These are phyloP conservation scores for Thereva nobilitata DNA, from an alignment of 2,888 invertebrate genomes.

Conservation along the genomic window DNA sequence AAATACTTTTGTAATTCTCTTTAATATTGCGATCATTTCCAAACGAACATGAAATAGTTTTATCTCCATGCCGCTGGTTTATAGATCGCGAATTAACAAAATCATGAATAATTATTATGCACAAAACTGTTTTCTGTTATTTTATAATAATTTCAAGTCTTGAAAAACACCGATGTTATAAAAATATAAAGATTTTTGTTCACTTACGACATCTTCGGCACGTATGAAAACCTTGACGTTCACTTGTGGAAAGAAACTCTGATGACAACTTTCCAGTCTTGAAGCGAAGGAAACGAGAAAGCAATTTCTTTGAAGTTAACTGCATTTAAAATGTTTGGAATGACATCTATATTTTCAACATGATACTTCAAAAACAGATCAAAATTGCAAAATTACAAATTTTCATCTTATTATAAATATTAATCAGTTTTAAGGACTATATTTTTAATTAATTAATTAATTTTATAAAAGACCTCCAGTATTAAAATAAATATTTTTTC, in stretches of 20 bases:
- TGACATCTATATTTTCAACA: conserved; percentile 2
- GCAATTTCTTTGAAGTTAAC: neutral
- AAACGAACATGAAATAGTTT: conserved; percentile 52
- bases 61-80: conserved; percentile 55
- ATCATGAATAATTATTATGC: neutral
- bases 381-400: neutral
- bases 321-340: neutral
- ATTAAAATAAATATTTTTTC: too few species aligned
- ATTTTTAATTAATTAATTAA: too few species aligned
- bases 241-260: conserved; percentile 9
- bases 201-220: conserved; percentile 26
- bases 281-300: too few species aligned
- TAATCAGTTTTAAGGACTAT: too few species aligned
- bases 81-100: conserved; percentile 48
- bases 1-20: conserved; percentile 43
- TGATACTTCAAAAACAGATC: neutral
- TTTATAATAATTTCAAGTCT: neutral
- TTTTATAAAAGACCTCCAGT: too few species aligned
- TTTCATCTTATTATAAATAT: too few species aligned
- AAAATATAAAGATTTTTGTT: neutral
- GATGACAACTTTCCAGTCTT: too few species aligned
- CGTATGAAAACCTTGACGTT: conserved; percentile 13
- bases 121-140: neutral
- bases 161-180: neutral
- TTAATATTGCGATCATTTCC: conserved; percentile 57